Evolutionary conservation across 1,140 invertebrate genomes (phyloP), one percentile per base, ranked within the genome.

Genomic region (Drosophila sechellia): DNA sequence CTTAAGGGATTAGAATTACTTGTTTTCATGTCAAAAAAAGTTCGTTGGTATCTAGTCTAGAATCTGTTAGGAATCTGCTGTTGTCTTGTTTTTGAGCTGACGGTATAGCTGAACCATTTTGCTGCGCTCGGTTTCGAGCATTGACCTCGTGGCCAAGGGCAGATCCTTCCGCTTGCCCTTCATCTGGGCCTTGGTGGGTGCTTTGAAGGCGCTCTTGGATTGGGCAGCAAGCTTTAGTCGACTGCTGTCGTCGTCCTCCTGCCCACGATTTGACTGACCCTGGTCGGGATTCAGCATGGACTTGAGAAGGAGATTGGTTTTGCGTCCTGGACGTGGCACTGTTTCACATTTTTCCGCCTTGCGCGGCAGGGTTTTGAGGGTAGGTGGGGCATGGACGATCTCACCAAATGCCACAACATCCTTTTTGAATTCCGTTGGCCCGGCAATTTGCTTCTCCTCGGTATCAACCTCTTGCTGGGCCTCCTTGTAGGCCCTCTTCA

Each of bases 321-420:
- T 95, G 50, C 91, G 92, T 1, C 94, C 94, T 63, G 93, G 93
- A 92, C 94, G 92, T 2, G 87, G 70, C 2, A 86, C 92, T 53
- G 70, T 92, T 31, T 80, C 65, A 43, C 49, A 65, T 70, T 90
- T 93, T 20, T 78, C 75, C 39, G 92, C 92, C 78, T 93, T 93
- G 65, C 90, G 93, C 2, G 94, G 94, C 48, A 92, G 55, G 40
- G 91, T 71, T 63, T 89, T 93, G 0, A 96, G 72, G 46, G 91
- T 90, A 1, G 95, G 95, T 13, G 95, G 95, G 15, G 92, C 94
- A 84, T 95, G 94, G 0, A 92, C 95, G 37, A 94, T 92, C 90
- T 96, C 95, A 0, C 95, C 95, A 92, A 96, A 96, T 79, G 93
- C 90, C 27, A 95, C 84, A 17, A 93, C 78, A 77, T 95, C 95